Evolutionary conservation across 2,113 vertebrate species (phyloP), one percentile per base, ranked within the genome.

Genomic region (Heptranchias perlo): DNA sequence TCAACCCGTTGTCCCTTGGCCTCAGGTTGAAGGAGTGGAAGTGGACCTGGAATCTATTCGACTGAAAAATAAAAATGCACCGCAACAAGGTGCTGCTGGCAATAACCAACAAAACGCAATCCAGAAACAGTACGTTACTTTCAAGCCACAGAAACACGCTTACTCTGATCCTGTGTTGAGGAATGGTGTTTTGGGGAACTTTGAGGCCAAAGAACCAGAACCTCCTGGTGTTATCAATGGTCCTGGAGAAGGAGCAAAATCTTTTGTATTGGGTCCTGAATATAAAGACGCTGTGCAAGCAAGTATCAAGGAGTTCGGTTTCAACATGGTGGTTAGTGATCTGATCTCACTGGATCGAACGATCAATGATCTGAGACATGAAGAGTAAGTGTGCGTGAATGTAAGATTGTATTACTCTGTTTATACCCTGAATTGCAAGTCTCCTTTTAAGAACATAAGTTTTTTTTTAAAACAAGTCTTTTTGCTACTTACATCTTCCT

Each of bases 291-390:
- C 98, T 0, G 96, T 98, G 97, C 99, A 99, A 98, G 98, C 98
- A 97, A 99, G 99, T 97, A 98, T 99, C 97, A 99, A 99, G 97
- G 99, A 99, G 97, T 99, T 99, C 97, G 99, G 99, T 96, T 99
- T 99, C 98, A 99, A 99, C 97, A 99, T 99, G 99, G 99, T 99
- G 96, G 99, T 98, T 65, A 99, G 99, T 96, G 99, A 99, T 96
- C 99, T 99, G 99, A 99, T 99, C 97, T 99, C 99, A 0, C 97
- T 99, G 97, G 99, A 99, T 97, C 98, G 99, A 96, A 99, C 97
- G 18, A 97, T 99, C 97, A 98, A 97, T 96, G 99, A 99, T 96
- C 97, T 99, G 91, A 98, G 99, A 3, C 99, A 99, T 94, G 98
- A 99, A 97, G 99, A 99, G 99, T 99, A 98, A 99, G 99, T 98